Conservation (phyloP, 2,888 invertebrate genomes). For the Troilus luridus region DNA sequence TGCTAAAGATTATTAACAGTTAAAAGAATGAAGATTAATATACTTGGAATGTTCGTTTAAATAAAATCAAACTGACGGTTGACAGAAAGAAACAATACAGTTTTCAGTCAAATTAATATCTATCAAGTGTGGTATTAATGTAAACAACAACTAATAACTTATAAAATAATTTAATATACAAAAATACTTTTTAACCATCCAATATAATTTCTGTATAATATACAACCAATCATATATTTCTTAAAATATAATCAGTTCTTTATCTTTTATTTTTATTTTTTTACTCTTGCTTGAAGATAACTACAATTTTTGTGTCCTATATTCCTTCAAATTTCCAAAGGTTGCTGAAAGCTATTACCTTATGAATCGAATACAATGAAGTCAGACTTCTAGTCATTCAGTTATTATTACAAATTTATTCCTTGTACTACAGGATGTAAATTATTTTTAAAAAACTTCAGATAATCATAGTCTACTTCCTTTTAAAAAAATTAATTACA, state of each 20-base stretch:
- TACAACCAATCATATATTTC: conserved; percentile 36
- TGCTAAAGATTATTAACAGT: background rate
- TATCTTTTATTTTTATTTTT: background rate
- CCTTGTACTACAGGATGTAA: background rate
- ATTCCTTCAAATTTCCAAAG: background rate
- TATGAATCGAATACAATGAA: background rate
- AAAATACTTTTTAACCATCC: conserved; percentile 43
- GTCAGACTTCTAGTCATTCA: background rate
- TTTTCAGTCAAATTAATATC: background rate
- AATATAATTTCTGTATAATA: conserved; percentile 35
- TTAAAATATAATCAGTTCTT: conserved; percentile 50
- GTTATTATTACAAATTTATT: background rate
- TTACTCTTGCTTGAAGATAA: background rate
- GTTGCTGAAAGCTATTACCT: background rate
- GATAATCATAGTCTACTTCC: background rate
- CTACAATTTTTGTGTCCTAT: background rate
- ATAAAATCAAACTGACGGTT: background rate
- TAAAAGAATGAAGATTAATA: background rate
- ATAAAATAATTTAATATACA: conserved; percentile 39
- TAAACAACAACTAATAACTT: conserved; percentile 17
- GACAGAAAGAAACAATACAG: background rate
- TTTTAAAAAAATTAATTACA: background rate
- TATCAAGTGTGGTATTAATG: background rate
- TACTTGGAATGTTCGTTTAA: background rate
- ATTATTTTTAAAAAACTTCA: background rate